Percentiles rank a stretch among this genome's conserved stretches.
Conservation (phyloP, 2,113 vertebrate species). For the Mastomys natalensis region DNA sequence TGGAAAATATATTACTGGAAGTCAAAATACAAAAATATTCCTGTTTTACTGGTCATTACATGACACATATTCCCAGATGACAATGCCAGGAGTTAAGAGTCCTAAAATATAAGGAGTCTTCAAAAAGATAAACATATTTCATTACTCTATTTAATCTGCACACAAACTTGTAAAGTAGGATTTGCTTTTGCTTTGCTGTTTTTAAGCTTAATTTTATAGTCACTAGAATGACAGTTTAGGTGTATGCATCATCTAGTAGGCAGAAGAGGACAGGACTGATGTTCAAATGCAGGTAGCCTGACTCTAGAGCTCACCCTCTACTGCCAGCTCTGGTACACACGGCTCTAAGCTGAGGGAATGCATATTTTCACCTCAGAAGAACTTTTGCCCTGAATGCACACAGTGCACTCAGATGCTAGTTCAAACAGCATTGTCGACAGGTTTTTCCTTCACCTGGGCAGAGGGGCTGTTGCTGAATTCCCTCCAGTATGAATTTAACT, state of each 20-base stretch:
- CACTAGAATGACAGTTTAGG: background rate
- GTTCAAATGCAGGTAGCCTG: background rate
- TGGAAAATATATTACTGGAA: background rate
- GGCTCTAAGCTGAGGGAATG: background rate
- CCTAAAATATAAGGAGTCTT: background rate
- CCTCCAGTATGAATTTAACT: constrained; percentile 11
- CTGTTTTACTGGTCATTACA: background rate
- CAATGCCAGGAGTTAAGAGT: background rate
- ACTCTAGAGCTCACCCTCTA: background rate
- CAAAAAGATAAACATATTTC: background rate
- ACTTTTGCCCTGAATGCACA: background rate
- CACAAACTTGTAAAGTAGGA: background rate
- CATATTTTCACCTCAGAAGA: background rate
- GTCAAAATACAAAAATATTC: background rate
- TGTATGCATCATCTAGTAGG: background rate
- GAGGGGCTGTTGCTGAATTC: background rate
- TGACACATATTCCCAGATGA: background rate
- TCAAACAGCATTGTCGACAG: background rate
- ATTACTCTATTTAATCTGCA: background rate
- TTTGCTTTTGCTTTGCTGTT: background rate
- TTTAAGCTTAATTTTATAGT: background rate
- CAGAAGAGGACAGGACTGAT: background rate
- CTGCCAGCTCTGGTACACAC: background rate
- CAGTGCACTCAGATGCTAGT: background rate
- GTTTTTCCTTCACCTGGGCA: background rate